Conservation (phyloP, 1,140 invertebrate species). For the Drosophila nikananu region DNA sequence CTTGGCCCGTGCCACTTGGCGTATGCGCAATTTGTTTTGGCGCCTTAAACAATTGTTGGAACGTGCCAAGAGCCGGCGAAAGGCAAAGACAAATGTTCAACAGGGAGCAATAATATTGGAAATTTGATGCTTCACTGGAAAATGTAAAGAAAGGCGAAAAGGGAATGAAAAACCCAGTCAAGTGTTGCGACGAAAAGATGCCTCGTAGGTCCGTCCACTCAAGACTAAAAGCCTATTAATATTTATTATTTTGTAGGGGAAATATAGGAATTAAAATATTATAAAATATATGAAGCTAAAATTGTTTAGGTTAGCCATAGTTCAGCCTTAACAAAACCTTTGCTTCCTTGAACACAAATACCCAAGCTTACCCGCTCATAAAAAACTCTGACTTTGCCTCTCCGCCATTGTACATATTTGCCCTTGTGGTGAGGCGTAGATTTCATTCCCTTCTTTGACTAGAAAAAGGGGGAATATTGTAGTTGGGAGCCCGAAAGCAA, state of each 20-base stretch:
- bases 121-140: conserved; percentile 67
- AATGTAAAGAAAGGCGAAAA: conserved; percentile 16
- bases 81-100: conserved; percentile 71
- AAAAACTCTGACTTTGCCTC: background rate
- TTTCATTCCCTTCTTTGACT: conserved; percentile 24
- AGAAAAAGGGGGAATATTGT: conserved; percentile 24
- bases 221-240: background rate
- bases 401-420: conserved; percentile 32
- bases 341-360: background rate
- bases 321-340: background rate
- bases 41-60: conserved; percentile 70
- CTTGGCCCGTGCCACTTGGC: conserved; percentile 33
- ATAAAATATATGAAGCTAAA: background rate
- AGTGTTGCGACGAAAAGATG: background rate
- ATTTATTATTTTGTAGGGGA: background rate
- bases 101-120: conserved; percentile 79
- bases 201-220: background rate
- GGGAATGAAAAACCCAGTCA: background rate
- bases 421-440: conserved; percentile 36
- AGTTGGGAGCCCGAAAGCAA: conserved; percentile 17
- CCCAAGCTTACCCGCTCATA: background rate
- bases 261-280: too few relatives aligned
- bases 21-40: conserved; percentile 69
- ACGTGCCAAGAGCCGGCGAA: conserved; percentile 57
- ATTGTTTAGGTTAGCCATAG: background rate